phyloP scores from a whole-genome alignment of 1,140 invertebrate genomes.

The Brachionus sp. region DNA sequence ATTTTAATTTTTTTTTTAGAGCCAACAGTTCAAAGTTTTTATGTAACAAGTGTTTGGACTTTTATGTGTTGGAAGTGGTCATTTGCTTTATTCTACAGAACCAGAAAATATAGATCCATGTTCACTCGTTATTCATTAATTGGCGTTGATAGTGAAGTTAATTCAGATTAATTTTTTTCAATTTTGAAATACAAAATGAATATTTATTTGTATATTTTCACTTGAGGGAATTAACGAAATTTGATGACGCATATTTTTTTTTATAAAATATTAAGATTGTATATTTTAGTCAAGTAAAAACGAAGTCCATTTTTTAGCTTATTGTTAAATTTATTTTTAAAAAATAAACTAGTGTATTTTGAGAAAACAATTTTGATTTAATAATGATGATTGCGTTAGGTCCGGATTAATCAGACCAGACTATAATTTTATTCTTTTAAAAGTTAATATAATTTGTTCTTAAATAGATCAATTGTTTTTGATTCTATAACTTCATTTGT shows the following conservation, averaged over 20 bases:
- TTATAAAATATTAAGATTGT: not conserved
- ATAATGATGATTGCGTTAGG: too few species aligned
- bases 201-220: not conserved
- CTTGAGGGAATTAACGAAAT: not conserved
- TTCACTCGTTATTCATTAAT: conserved; percentile 40
- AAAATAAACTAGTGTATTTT: not conserved
- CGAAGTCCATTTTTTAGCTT: not conserved
- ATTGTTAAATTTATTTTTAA: not conserved
- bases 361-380: not conserved
- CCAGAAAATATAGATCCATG: conserved; percentile 38
- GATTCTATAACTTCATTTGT: too few species aligned
- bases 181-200: not conserved
- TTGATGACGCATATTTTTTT: not conserved
- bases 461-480: too few species aligned
- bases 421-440: too few species aligned
- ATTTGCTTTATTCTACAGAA: conserved; percentile 29
- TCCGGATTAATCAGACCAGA: too few species aligned
- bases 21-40: not conserved
- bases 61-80: conserved; percentile 45
- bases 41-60: conserved; percentile 24
- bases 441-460: too few species aligned
- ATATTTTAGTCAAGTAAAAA: not conserved
- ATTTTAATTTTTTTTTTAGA: not conserved
- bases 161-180: not conserved
- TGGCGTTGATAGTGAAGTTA: conserved; percentile 34